Conservation (phyloP, 2,113 vertebrate genomes). For the Petroica traversi region DNA sequence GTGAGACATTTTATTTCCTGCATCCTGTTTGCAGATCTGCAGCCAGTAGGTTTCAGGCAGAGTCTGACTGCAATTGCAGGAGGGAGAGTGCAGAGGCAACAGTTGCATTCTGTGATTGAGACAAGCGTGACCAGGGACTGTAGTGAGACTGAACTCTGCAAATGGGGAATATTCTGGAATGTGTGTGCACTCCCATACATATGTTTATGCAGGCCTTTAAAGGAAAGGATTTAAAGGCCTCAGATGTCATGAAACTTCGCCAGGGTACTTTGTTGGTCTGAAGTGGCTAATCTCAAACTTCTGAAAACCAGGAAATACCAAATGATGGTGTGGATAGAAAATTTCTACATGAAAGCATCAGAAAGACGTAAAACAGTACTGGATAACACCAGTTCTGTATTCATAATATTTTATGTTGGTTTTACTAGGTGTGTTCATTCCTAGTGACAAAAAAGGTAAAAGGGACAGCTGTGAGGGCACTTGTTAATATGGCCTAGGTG, state of each 20-base stretch:
- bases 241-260: neutral
- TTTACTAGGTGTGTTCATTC: neutral
- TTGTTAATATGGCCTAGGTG: neutral
- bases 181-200: neutral
- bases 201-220: neutral
- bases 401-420: neutral
- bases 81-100: neutral
- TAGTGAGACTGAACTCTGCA: neutral
- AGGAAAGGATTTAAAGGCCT: neutral
- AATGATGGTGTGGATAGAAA: neutral
- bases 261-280: neutral
- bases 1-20: neutral
- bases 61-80: neutral
- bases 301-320: neutral
- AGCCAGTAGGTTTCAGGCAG: neutral
- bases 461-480: neutral
- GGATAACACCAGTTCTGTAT: neutral
- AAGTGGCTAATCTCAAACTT: neutral
- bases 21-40: neutral
- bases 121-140: fast-evolving
- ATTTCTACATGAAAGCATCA: neutral
- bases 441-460: neutral
- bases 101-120: neutral
- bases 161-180: neutral
- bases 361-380: neutral